Percentiles rank a stretch among this genome's conserved stretches.
phyloP scores from a whole-genome alignment of 2,888 invertebrate species.

The Litoditis marina region DNA sequence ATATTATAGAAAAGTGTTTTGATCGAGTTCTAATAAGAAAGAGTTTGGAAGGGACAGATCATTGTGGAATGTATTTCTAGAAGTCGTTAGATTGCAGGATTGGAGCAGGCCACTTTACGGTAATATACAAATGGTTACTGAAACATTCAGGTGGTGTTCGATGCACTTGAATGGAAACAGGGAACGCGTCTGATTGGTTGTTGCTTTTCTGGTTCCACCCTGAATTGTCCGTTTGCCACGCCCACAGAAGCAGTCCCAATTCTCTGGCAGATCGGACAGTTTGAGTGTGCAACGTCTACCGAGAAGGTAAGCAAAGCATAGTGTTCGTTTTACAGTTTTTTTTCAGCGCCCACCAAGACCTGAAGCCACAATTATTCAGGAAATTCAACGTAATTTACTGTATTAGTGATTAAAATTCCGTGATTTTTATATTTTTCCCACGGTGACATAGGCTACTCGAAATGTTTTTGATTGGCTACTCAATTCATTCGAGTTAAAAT shows the following conservation, averaged over 20 bases:
- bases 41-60: background rate
- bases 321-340: background rate
- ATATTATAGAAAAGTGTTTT: too few relatives aligned
- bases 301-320: slow-evolving; percentile 5
- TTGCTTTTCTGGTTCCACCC: slow-evolving; percentile 24
- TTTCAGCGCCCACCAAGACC: too few relatives aligned
- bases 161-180: slow-evolving; percentile 32
- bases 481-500: too few relatives aligned
- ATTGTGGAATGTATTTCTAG: background rate
- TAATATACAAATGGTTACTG: background rate
- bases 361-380: too few relatives aligned
- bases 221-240: slow-evolving; percentile 34
- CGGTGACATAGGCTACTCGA: too few relatives aligned
- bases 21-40: background rate
- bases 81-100: background rate
- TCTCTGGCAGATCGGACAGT: slow-evolving; percentile 42
- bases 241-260: slow-evolving; percentile 25
- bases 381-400: too few relatives aligned
- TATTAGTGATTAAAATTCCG: too few relatives aligned
- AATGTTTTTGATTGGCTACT: too few relatives aligned
- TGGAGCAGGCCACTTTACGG: background rate
- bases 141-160: slow-evolving; percentile 31
- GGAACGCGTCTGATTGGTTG: slow-evolving; percentile 39
- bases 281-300: slow-evolving; percentile 30
- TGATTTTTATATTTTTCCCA: too few relatives aligned